These are phyloP conservation scores for Takifugu rubripes DNA, from an alignment of 2,797 vertebrate genomes.

Conservation along the genomic window DNA sequence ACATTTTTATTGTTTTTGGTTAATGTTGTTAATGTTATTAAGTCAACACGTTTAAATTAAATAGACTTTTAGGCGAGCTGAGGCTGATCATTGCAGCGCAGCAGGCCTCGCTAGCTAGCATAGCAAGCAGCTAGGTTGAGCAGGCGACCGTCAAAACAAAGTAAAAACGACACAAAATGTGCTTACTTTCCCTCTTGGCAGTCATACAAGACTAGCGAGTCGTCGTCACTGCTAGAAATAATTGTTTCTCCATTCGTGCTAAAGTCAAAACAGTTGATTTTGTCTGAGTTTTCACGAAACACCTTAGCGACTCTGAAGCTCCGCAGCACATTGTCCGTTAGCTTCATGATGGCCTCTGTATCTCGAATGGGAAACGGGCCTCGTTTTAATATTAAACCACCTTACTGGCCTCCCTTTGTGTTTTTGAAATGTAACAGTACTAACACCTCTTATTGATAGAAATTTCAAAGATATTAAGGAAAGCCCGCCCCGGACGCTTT, in stretches of 20 bases:
- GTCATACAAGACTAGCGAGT: conserved; percentile 96
- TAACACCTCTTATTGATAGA: not conserved
- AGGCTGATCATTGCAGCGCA: not conserved
- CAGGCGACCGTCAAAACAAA: conserved; percentile 22
- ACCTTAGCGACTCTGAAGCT: conserved; percentile 99
- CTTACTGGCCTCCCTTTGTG: not conserved
- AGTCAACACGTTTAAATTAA: not conserved
- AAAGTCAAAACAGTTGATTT: conserved; percentile 99
- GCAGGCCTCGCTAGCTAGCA: conserved; percentile 58
- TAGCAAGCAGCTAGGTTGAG: conserved; percentile 38
- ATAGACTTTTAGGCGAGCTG: not conserved
- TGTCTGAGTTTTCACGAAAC: conserved; percentile 97
- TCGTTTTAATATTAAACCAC: conserved; percentile 12
- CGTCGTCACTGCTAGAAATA: conserved; percentile 97
- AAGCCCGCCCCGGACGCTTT: conserved; percentile 49
- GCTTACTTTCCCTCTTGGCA: conserved; percentile 99
- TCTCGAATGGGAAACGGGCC: conserved; percentile 53
- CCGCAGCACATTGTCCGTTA: conserved; percentile 98
- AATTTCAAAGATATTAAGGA: conserved; percentile 35
- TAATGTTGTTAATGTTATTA: not conserved
- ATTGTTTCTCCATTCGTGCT: conserved; percentile 97
- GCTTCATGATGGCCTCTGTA: conserved; percentile 86
- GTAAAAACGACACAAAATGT: not conserved
- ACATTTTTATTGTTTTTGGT: not conserved
- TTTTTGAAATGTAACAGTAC: not conserved